Evolutionary conservation across 2,113 vertebrate genomes (phyloP).

Genomic region (Platysternon megacephalum): DNA sequence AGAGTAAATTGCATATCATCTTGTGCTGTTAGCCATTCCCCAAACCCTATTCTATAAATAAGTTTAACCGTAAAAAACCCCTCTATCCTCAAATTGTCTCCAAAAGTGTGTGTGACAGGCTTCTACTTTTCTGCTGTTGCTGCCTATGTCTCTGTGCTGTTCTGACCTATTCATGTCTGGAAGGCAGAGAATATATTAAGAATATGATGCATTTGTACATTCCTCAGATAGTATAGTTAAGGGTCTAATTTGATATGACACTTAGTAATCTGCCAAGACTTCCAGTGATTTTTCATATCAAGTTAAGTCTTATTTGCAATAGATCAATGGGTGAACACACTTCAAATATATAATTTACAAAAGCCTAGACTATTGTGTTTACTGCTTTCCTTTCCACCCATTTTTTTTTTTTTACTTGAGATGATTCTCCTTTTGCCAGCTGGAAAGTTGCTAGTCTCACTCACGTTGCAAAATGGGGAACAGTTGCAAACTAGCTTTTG

Average conservation of each 20-base stretch:
- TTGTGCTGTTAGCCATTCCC: background rate
- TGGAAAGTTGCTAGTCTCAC: conserved; percentile 12
- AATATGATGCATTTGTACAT: conserved; percentile 28
- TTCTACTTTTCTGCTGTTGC: background rate
- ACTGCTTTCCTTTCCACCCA: background rate
- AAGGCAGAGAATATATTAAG: conserved; percentile 39
- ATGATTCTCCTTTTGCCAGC: conserved; percentile 21
- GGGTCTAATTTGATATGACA: conserved; percentile 42
- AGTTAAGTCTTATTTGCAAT: background rate
- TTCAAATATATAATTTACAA: background rate
- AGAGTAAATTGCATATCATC: background rate
- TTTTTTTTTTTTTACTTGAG: background rate
- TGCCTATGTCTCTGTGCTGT: conserved; percentile 20
- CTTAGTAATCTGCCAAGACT: conserved; percentile 56
- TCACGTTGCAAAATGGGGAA: conserved; percentile 5
- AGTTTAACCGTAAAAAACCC: background rate
- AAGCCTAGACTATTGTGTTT: background rate
- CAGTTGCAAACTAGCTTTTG: conserved; percentile 38
- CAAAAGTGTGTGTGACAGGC: background rate
- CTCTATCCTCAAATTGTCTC: background rate
- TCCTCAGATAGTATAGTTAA: background rate
- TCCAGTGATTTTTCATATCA: conserved; percentile 46
- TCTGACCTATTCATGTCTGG: conserved; percentile 44
- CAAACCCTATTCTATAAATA: background rate
- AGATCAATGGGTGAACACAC: conserved; percentile 16